These are phyloP conservation scores for Casuarius casuarius DNA, from an alignment of 2,113 vertebrate species.

Conservation along the genomic window DNA sequence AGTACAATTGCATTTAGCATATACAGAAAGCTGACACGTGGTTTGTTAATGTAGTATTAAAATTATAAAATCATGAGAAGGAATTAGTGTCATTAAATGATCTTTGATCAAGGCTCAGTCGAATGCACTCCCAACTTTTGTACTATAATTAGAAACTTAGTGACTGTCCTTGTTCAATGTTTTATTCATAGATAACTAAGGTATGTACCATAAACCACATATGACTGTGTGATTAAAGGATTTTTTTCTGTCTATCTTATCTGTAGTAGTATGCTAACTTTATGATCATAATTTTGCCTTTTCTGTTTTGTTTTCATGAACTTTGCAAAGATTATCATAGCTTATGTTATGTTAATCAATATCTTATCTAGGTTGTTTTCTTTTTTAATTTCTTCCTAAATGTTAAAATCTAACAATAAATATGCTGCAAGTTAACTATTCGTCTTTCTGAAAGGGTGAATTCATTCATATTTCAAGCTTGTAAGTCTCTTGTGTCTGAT, in stretches of 20 bases:
- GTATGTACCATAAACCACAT: constrained; percentile 28
- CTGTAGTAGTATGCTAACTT: neutral
- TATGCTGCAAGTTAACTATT: neutral
- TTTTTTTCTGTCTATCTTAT: constrained; percentile 14
- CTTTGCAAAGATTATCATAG: neutral
- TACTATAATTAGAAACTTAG: constrained; percentile 49
- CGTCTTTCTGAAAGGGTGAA: neutral
- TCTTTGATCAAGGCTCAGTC: constrained; percentile 47
- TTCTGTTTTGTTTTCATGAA: neutral
- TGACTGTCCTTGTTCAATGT: constrained; percentile 54
- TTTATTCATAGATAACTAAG: constrained; percentile 59
- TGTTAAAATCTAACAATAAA: neutral
- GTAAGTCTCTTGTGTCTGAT: neutral
- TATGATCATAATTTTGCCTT: neutral
- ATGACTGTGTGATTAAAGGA: constrained; percentile 63
- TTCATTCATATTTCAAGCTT: neutral
- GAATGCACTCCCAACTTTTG: constrained; percentile 40
- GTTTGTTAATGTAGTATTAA: neutral
- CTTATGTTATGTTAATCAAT: neutral
- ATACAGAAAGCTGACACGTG: neutral
- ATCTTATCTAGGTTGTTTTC: neutral
- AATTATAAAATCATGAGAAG: neutral
- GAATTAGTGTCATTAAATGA: neutral
- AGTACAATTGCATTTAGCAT: neutral
- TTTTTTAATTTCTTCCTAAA: neutral